Evolutionary conservation across 2,888 invertebrate genomes (phyloP), one percentile per base, ranked within the genome.

Genomic region (Nymphalis c-album): DNA sequence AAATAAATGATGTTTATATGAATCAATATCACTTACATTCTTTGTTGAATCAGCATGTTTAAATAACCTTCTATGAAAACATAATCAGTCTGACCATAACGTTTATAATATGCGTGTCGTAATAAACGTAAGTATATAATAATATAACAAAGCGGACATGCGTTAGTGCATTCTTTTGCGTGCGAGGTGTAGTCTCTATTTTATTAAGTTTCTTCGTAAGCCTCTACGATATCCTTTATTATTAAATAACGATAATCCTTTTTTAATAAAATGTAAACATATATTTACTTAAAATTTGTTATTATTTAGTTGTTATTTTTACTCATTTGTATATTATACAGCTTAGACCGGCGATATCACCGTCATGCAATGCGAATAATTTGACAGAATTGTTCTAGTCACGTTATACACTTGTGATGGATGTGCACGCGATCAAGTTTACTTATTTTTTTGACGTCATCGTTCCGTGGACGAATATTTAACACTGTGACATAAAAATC

Each of bases 341-440:
- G 69, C 71, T 64, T 72, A 46, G 67, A 73, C 47, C 68, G 60
- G 75, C 74, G 77, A 75, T 75, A 76, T 76, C 76, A 71, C 76
- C 72, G 71, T 70, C 74, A 72, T 73, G 77, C 74, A 72, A 74
- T 72, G 71, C 73, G 69, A 73, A 71, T 68, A 72, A 73, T 75
- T 75, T 74, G 75, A 75, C 74, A 73, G 72, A 76, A 76, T 74
- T 73, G 69, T 67, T 71, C 70, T 64, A 76, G 76, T 75, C 76
- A 76, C 75, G 75, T 73, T 71, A 78, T 72, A 71, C 69, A 71
- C 72, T 69, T 74, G 67, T 74, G 74, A 77, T 73, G 74, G 73
- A 76, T 75, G 75, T 73, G 66, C 77, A 77, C 77, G 75, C 77
- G 72, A 78, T 70, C 60, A 63, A 71, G 68, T 68, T 64, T 70